phyloP scores from a whole-genome alignment of 2,888 invertebrate species.

The Polyommatus icarus region DNA sequence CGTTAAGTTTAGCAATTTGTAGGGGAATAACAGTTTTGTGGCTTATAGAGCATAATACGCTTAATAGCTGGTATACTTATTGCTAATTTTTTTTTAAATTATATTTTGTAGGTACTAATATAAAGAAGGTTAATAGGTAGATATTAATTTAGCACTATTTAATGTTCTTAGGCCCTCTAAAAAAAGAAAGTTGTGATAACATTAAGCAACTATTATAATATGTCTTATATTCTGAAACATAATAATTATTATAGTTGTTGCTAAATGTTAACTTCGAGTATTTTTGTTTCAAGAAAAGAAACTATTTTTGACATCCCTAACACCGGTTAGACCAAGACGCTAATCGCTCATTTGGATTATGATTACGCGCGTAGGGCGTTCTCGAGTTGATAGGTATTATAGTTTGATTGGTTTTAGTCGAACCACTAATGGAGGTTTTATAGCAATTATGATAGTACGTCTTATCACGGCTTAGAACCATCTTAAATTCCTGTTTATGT shows the following conservation, averaged over 20 bases:
- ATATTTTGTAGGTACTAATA: too few species aligned
- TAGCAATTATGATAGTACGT: slow-evolving; percentile 24
- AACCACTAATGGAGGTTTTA: slow-evolving; percentile 30
- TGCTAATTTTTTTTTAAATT: neutral
- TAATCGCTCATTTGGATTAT: slow-evolving; percentile 75
- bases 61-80: neutral
- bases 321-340: slow-evolving; percentile 48
- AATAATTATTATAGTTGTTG: too few species aligned
- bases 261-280: too few species aligned
- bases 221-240: too few species aligned
- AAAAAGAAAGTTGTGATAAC: too few species aligned
- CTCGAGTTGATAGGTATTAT: slow-evolving; percentile 71
- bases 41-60: neutral
- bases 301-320: slow-evolving; percentile 17
- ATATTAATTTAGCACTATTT: neutral
- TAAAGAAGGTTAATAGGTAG: too few species aligned
- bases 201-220: too few species aligned
- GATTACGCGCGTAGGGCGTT: slow-evolving; percentile 64
- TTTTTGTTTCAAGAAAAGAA: neutral
- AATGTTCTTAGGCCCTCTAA: neutral
- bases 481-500: slow-evolving; percentile 14
- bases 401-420: slow-evolving; percentile 65
- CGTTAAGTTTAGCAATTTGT: slow-evolving; percentile 19
- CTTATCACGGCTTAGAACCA: slow-evolving; percentile 19
- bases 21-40: slow-evolving; percentile 4